Conservation (phyloP, 2,888 invertebrate genomes). For the Chrysina gloriosa region DNA sequence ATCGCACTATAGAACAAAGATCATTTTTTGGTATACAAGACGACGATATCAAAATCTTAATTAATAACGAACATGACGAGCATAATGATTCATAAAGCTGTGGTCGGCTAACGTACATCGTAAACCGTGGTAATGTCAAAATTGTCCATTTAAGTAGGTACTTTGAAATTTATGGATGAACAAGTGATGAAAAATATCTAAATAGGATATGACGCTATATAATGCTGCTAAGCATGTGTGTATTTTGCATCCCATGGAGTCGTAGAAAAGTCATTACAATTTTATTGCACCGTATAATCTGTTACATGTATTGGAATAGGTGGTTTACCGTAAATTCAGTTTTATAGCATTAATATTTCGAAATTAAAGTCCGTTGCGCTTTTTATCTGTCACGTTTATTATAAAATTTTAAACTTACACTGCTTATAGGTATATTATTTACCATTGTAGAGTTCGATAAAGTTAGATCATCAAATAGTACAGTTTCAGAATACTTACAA, state of each 20-base stretch:
- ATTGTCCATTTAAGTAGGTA: not conserved
- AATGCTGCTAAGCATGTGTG: conserved; percentile 9
- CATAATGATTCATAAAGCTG: not conserved
- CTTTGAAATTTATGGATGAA: conserved; percentile 6
- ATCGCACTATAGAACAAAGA: too few relatives aligned
- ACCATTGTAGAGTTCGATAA: too few relatives aligned
- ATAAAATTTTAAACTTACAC: not conserved
- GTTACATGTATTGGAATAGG: conserved; percentile 2
- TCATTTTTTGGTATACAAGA: too few relatives aligned
- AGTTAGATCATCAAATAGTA: too few relatives aligned
- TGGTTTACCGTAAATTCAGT: conserved; percentile 12
- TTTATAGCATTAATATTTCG: conserved; percentile 14
- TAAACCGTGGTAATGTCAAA: not conserved
- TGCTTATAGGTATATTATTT: not conserved
- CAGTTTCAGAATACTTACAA: too few relatives aligned
- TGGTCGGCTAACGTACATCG: not conserved
- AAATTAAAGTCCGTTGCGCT: not conserved
- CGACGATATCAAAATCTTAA: too few relatives aligned
- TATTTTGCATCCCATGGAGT: conserved; percentile 15
- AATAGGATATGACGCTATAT: conserved; percentile 9
- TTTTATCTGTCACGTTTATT: not conserved
- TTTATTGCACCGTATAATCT: conserved; percentile 20
- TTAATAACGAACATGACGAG: too few relatives aligned
- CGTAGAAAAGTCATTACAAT: conserved; percentile 17
- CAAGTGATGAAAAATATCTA: conserved; percentile 19